phyloP scores from a whole-genome alignment of 2,888 invertebrate genomes.

The Hermaeophaga mercurialis region DNA sequence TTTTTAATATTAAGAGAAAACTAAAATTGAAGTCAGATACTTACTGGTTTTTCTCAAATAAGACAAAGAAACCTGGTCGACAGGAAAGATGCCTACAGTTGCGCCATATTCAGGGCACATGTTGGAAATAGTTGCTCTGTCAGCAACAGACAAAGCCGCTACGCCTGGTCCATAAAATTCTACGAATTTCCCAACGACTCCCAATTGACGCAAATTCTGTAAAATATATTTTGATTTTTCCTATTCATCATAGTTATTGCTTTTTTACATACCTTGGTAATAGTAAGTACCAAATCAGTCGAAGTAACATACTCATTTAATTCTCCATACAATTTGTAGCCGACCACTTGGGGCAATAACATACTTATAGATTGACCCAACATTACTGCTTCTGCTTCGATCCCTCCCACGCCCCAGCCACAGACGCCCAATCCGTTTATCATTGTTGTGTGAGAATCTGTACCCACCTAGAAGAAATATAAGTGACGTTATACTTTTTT shows the following conservation, averaged over 20 bases:
- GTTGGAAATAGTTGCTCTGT: conserved; percentile 96
- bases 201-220: conserved; percentile 80
- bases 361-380: conserved; percentile 96
- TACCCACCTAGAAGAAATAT: conserved; percentile 75
- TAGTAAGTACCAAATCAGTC: conserved; percentile 95
- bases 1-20: too few species aligned
- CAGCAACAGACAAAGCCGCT: conserved; percentile 87
- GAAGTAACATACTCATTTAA: conserved; percentile 86
- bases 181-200: conserved; percentile 98
- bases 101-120: conserved; percentile 99
- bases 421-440: conserved; percentile 95
- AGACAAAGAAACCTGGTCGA: conserved; percentile 79
- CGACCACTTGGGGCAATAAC: conserved; percentile 94
- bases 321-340: conserved; percentile 85
- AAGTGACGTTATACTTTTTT: too few species aligned
- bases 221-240: conserved; percentile 26
- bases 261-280: conserved; percentile 79
- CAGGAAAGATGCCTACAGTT: conserved; percentile 93
- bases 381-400: conserved; percentile 99
- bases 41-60: conserved; percentile 86
- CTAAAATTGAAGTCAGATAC: too few species aligned
- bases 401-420: conserved; percentile 96
- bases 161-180: conserved; percentile 98
- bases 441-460: conserved; percentile 99
- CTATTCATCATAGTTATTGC: neutral